Evolutionary conservation across 30 jellyfish, hydroid and myxozoan species (phyloP), one percentile per base, ranked within the genome.

Genomic region (Aurelia aurita): DNA sequence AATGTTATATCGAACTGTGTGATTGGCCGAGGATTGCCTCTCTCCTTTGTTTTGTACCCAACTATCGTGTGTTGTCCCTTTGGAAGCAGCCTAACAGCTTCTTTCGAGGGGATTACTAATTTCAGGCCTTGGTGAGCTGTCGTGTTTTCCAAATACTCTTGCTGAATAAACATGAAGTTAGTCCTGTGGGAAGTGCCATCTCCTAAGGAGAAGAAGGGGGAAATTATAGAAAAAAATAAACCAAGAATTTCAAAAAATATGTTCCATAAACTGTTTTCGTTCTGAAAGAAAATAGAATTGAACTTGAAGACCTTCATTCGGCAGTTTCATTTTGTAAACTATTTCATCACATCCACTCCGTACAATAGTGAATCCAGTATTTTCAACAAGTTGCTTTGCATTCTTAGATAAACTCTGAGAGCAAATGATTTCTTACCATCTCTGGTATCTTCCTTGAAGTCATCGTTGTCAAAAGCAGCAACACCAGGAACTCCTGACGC

Each of bases 121-220:
- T 57, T 54, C 20, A 76, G 77, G 44, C 65, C 77, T 39, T 76
- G 77, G 28, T 54, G 58, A 58, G 77, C 35, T 54, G 43, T 61
- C 11, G 9, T 71, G 53, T 73, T 73, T 32, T n/a, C 64, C 58
- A 39, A 19, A 46, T 59, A 26, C 64, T 63, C 90, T 29, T 69
- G 82, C 53, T 63, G 77, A 23, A 61, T 60, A 66, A 79, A 61
- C 81, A 79, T 63, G 47, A 77, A 64, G 59, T 57, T 77, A 32
- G 78, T 77, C 79, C 79, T 80, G 45, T 75, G 88, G 28, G 88
- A 77, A 55, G 88, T 77, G 16, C 59, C 88, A 55, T 80, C 79
- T 25, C 88, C 77, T 31, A 31, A 31, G 43, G 5, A 31, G 43
- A 31, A 31, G 43, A 31, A 31, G 5, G 43, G 43, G 5, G 5